These are phyloP conservation scores for Hirtodrosophila alboralis DNA, from an alignment of 2,888 invertebrate genomes.

Conservation along the genomic window DNA sequence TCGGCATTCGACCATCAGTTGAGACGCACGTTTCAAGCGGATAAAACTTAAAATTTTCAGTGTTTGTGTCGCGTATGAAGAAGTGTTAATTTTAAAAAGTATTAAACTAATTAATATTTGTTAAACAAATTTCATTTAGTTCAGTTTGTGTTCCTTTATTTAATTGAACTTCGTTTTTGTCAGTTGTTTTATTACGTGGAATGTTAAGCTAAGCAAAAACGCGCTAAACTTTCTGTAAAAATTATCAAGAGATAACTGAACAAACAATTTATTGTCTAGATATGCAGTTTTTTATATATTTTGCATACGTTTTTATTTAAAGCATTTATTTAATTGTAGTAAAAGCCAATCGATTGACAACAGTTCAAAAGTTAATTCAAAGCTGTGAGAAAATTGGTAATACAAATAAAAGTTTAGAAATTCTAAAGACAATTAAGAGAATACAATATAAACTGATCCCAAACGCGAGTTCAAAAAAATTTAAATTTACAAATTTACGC, in stretches of 20 bases:
- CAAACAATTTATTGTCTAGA: constrained; percentile 20
- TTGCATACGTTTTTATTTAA: neutral
- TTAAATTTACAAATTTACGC: no score
- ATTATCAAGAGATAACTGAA: constrained; percentile 2
- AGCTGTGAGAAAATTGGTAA: neutral
- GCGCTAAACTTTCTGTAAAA: constrained; percentile 12
- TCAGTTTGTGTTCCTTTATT: constrained; percentile 9
- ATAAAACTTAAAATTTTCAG: constrained; percentile 7
- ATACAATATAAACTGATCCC: neutral
- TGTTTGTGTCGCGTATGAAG: constrained; percentile 16
- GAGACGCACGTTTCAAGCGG: constrained; percentile 58
- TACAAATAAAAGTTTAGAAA: neutral
- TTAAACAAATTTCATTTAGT: neutral
- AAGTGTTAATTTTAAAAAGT: constrained; percentile 6
- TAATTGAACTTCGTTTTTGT: constrained; percentile 2
- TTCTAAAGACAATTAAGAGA: neutral
- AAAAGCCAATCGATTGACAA: neutral
- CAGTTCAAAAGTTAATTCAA: neutral
- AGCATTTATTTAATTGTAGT: constrained; percentile 1
- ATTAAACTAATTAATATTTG: neutral
- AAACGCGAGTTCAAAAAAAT: no score
- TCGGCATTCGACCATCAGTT: constrained; percentile 76
- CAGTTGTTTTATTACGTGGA: constrained; percentile 8
- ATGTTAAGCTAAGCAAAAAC: constrained; percentile 16
- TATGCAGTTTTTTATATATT: constrained; percentile 19